Base-by-base conservation (phyloP, 1,140 invertebrate genomes). In the Drosophila sucinea region DNA sequence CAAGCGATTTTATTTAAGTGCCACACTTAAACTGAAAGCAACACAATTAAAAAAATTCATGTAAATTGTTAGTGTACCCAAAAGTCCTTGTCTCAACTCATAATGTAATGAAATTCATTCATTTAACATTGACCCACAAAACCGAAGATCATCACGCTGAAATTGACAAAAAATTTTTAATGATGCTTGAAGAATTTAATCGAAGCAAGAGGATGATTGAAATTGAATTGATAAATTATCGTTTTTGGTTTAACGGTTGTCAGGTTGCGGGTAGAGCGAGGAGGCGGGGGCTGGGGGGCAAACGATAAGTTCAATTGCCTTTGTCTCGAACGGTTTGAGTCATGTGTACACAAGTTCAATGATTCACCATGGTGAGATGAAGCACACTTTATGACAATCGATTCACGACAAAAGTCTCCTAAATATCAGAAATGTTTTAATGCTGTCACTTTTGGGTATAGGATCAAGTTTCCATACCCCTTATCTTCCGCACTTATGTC, bases 321-420 rank as follows among this genome's bases (percentile, higher is more conserved):
- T 73, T 72, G 33, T 66, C 29, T 73, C 71, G n/a, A 33, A 11
- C 29, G 30, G 55, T 58, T 73, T 57, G 68, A 71, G 40, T 73
- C 68, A 68, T 30, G 2, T 7, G 6, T 27, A 17, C 25, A 35
- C 55, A 63, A 54, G 56, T 60, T 61, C 56, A 67, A 64, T 74
- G 70, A 67, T 61, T 73, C 72, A 73, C 11, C 11, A 47, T 7
- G 47, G 32, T 41, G 27, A 62, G 3, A 73, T 67, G 62, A 74
- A 67, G 63, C 44, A 27, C 44, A 27, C 44, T 25, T 44, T 5
- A 44, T 44, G 41, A 17, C 44, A 47, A 47, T 23, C 41, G 41
- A 47, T 47, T 5, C 17, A 47, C n/a, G 4, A 17, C n/a, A 17
- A 44, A 44, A 23, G 17, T 6, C 17, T 23, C 6, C 41, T 2